phyloP scores from a whole-genome alignment of 1,140 invertebrate species.

The Drosophila cardini region DNA sequence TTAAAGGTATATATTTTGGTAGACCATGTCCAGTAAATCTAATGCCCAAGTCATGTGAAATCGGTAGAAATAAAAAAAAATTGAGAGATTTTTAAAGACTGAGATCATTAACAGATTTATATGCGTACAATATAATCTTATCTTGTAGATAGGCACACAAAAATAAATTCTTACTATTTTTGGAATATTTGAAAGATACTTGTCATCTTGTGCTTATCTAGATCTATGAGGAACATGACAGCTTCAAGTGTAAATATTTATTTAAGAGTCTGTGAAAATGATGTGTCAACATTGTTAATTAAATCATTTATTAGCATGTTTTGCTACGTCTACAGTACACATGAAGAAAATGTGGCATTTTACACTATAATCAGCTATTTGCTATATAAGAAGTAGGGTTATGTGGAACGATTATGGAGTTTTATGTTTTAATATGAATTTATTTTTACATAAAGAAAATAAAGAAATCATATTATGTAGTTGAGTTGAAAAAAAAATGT shows the following conservation, averaged over 20 bases:
- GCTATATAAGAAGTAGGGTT: no score
- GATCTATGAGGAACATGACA: background rate
- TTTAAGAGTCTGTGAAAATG: constrained; percentile 11
- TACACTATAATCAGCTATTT: no score
- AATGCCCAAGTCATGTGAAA: no score
- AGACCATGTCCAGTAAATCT: no score
- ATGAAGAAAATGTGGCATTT: no score
- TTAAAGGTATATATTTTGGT: no score
- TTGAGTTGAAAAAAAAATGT: no score
- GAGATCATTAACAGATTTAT: background rate
- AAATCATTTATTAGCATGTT: constrained; percentile 18
- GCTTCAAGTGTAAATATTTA: constrained; percentile 24
- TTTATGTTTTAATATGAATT: no score
- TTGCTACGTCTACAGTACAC: no score
- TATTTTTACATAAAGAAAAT: no score
- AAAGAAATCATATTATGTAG: no score
- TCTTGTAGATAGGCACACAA: background rate
- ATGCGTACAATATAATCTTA: background rate
- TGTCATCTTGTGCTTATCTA: background rate
- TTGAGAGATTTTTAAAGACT: background rate
- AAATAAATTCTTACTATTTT: background rate
- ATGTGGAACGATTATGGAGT: no score
- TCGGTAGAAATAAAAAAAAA: background rate
- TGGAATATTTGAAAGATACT: background rate
- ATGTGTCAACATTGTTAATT: constrained; percentile 10